A percentile compares a stretch with the other conserved stretches of the same genome.
Conservation (phyloP, 2,888 invertebrate genomes). For the Mimachlamys varia region DNA sequence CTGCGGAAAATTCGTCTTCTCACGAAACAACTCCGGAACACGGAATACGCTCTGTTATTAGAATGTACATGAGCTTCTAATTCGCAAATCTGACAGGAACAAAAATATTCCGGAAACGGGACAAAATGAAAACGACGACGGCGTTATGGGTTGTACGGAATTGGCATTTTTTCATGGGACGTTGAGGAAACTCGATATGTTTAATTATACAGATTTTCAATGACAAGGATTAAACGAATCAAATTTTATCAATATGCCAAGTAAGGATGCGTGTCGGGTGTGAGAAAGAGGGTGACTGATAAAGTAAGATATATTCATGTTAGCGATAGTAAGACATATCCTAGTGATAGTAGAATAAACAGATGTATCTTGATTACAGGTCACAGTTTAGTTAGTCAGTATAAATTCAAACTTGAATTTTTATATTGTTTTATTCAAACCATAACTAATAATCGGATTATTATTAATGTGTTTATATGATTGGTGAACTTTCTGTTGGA, state of each 20-base stretch:
- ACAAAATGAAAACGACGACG: conserved; percentile 25
- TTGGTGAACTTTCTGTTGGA: too few species aligned
- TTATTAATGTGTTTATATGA: too few species aligned
- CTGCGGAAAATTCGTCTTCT: conserved; percentile 24
- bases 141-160: not conserved
- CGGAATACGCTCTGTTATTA: conserved; percentile 7
- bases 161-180: not conserved
- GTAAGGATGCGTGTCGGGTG: not conserved
- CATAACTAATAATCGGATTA: not conserved
- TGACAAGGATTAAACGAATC: conserved; percentile 19
- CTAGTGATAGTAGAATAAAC: too few species aligned
- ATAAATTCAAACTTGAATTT: too few species aligned
- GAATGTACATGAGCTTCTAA: not conserved
- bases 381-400: too few species aligned
- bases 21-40: conserved; percentile 27
- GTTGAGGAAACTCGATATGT: conserved; percentile 21
- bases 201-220: conserved; percentile 5
- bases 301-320: too few species aligned
- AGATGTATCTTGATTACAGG: too few species aligned
- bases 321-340: too few species aligned
- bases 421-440: too few species aligned
- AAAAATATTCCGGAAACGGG: conserved; percentile 29
- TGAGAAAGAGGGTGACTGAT: not conserved
- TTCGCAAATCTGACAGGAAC: conserved; percentile 27
- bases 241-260: not conserved